Evolutionary conservation across 2,113 vertebrate genomes (phyloP), one percentile per base, ranked within the genome.

Genomic region (Zosterops hypoxanthus): DNA sequence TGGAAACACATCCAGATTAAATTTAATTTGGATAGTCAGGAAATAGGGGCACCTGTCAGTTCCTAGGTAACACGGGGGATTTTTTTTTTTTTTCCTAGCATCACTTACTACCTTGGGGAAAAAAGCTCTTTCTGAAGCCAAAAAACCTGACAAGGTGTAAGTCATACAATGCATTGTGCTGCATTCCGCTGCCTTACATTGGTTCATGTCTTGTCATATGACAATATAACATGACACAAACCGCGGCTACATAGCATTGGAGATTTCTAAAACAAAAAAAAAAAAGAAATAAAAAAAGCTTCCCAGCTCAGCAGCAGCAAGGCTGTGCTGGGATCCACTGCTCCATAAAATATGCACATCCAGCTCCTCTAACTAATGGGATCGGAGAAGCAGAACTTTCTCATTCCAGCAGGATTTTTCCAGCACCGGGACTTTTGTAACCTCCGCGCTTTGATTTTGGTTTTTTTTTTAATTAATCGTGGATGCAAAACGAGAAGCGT

Each of bases 191-290:
- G 94, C 81, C 96, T 97, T 97, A 97, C 97, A 96, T 82, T 94
- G 97, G 95, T 96, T 96, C 96, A 59, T 93, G 95, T 97, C 97
- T 96, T 94, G 90, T 97, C 97, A 96, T 97, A 96, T 97, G 97
- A 97, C 97, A 97, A 97, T 95, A 95, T 96, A 97, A 97, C 97
- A 97, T 97, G 97, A 97, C 96, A 97, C 94, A 92, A 95, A 94
- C 64, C 65, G 95, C 94, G 95, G 89, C 94, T 95, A 97, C 96
- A 97, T 96, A 95, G 96, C 95, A 96, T 91, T 96, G 96, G 97
- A 97, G 96, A 97, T 94, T 95, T 97, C 92, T 96, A 91, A 97
- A 97, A 97, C 96, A 97, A 97, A 96, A 46, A 46, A 46, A 46
- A 39, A 46, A 46, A 39, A 12, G 90, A 97, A 97, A 97, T 95